These are phyloP conservation scores for Drosophila austrosaltans DNA, from an alignment of 2,888 invertebrate species.

Conservation along the genomic window DNA sequence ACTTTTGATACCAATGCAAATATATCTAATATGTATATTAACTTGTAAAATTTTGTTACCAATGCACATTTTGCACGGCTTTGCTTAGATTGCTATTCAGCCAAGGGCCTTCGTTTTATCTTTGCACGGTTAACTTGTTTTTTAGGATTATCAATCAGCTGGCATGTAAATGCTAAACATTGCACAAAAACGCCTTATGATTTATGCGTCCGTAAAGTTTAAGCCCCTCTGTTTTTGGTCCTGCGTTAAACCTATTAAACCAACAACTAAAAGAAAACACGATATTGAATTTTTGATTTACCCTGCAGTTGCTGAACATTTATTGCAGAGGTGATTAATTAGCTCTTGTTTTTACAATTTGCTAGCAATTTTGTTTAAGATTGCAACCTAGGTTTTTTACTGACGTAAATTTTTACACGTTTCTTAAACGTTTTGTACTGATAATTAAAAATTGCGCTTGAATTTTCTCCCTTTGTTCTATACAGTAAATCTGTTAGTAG, in stretches of 20 bases:
- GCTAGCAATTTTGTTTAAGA: not conserved
- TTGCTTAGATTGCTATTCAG: not conserved
- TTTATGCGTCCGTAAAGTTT: too few relatives aligned
- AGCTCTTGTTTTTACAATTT: not conserved
- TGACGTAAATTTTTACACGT: slow-evolving; percentile 1
- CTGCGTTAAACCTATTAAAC: not conserved
- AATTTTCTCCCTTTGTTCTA: slow-evolving; percentile 1
- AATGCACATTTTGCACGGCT: not conserved
- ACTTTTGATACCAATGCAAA: too few relatives aligned
- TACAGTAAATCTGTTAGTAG: slow-evolving; percentile 1
- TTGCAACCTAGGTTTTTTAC: not conserved
- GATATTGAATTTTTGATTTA: not conserved
- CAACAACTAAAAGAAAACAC: not conserved
- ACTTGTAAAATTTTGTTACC: too few relatives aligned
- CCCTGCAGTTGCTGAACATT: not conserved
- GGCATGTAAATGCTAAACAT: slow-evolving; percentile 13
- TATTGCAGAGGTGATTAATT: not conserved
- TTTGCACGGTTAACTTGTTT: not conserved
- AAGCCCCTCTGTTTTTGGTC: not conserved
- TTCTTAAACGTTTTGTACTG: not conserved
- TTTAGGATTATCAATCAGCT: slow-evolving; percentile 50
- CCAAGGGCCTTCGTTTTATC: slow-evolving; percentile 1
- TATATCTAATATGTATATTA: too few relatives aligned
- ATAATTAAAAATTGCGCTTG: not conserved
- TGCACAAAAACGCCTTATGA: not conserved